A percentile compares a stretch with the other conserved stretches of the same genome.
These are phyloP conservation scores for Numenius arquata DNA, from an alignment of 2,113 vertebrate genomes.

Conservation along the genomic window DNA sequence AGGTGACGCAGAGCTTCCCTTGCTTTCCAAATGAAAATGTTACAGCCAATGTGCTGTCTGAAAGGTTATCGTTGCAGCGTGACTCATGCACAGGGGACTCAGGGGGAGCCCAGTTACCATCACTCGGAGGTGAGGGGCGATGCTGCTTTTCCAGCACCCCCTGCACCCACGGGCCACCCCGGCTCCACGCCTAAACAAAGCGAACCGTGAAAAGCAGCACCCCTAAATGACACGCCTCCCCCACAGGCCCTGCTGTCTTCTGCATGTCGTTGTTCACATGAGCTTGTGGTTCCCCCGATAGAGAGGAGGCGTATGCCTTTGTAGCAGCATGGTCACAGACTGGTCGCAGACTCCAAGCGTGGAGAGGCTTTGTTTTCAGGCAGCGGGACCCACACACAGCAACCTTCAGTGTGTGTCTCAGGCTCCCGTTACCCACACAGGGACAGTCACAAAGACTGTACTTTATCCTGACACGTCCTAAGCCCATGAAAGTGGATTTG, in stretches of 20 bases:
- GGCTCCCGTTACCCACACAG: background rate
- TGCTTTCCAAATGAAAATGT: background rate
- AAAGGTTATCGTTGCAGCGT: background rate
- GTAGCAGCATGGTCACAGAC: too few species aligned
- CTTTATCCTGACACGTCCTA: background rate
- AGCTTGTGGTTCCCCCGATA: background rate
- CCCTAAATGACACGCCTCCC: background rate
- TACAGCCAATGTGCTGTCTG: background rate
- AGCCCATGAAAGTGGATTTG: background rate
- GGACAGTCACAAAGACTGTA: background rate
- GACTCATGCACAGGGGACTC: background rate
- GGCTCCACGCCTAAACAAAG: background rate
- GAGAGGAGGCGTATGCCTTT: background rate
- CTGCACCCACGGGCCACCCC: fast-evolving
- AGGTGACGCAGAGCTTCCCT: background rate
- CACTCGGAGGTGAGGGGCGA: background rate
- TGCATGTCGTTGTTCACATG: background rate
- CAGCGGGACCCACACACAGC: background rate
- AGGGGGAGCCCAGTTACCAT: background rate
- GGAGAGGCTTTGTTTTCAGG: background rate
- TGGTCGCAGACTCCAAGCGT: background rate
- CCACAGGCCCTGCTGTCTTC: background rate
- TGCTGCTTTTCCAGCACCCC: background rate
- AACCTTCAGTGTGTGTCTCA: fast-evolving
- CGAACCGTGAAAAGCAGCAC: background rate